phyloP scores from a whole-genome alignment of 2,113 vertebrate genomes.

The Phaethon lepturus region DNA sequence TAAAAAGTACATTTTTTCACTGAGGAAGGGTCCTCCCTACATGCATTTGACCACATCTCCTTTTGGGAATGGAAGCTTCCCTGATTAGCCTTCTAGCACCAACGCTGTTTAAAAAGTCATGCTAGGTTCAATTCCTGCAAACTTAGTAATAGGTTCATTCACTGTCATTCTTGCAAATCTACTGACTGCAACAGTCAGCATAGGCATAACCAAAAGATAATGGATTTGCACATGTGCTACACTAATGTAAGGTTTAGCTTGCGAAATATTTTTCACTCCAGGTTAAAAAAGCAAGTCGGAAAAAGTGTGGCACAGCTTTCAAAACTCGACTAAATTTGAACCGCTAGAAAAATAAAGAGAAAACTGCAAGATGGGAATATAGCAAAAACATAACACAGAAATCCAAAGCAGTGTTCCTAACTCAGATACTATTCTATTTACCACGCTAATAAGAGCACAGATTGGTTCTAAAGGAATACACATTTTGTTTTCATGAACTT shows the following conservation, averaged over 20 bases:
- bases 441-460: background rate
- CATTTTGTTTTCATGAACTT: background rate
- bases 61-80: background rate
- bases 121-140: background rate
- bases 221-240: background rate
- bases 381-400: background rate
- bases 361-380: background rate
- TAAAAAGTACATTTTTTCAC: background rate
- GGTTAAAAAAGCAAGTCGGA: background rate
- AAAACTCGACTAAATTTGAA: background rate
- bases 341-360: background rate
- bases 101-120: background rate
- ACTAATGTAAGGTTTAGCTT: background rate
- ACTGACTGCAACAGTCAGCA: background rate
- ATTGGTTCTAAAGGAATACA: background rate
- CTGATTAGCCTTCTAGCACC: background rate
- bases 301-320: background rate
- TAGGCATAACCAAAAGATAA: background rate
- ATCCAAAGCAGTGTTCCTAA: background rate
- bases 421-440: background rate
- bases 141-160: background rate
- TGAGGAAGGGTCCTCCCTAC: background rate
- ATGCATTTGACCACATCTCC: background rate
- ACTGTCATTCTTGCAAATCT: background rate
- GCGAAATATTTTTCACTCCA: background rate